A percentile compares a stretch with the other conserved stretches of the same genome.
phyloP scores from a whole-genome alignment of 2,888 invertebrate genomes.

The Pristionchus exspectatus region DNA sequence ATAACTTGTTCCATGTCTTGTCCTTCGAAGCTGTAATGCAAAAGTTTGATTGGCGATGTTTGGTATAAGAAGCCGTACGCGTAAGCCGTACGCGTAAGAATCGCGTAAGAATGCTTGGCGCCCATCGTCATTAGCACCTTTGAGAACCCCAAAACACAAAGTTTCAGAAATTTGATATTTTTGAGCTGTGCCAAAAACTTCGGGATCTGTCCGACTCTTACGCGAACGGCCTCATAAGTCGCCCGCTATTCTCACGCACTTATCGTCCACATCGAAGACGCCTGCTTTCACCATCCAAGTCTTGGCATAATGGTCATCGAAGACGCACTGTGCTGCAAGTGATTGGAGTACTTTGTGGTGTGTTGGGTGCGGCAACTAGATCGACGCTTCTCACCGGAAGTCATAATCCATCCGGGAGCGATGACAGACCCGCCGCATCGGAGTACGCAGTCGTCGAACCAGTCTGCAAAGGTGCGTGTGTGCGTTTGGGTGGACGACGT shows the following conservation, averaged over 20 bases:
- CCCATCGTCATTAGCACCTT: no score
- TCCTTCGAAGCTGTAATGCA: background rate
- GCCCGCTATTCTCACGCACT: background rate
- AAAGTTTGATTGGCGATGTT: background rate
- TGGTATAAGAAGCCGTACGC: no score
- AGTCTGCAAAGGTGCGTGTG: background rate
- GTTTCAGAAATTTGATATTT: no score
- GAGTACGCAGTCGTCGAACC: constrained; percentile 41
- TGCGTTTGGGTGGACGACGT: background rate
- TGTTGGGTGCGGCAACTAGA: background rate
- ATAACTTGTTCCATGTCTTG: constrained; percentile 55
- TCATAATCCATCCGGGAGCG: constrained; percentile 57
- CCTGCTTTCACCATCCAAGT: constrained; percentile 60
- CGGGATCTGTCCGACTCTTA: no score
- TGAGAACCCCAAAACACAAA: no score
- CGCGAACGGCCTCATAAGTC: no score
- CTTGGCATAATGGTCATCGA: constrained; percentile 47
- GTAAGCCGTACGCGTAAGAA: no score
- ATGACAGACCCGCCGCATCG: constrained; percentile 61
- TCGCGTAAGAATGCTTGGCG: no score
- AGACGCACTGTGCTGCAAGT: constrained; percentile 59
- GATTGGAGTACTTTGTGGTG: background rate
- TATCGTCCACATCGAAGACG: constrained; percentile 57
- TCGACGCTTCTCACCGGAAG: constrained; percentile 53
- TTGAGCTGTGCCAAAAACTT: no score